Percentiles rank a stretch among this genome's conserved stretches.
Evolutionary conservation across 1,140 invertebrate species (phyloP).

Genomic region (Macrostomum lignano): DNA sequence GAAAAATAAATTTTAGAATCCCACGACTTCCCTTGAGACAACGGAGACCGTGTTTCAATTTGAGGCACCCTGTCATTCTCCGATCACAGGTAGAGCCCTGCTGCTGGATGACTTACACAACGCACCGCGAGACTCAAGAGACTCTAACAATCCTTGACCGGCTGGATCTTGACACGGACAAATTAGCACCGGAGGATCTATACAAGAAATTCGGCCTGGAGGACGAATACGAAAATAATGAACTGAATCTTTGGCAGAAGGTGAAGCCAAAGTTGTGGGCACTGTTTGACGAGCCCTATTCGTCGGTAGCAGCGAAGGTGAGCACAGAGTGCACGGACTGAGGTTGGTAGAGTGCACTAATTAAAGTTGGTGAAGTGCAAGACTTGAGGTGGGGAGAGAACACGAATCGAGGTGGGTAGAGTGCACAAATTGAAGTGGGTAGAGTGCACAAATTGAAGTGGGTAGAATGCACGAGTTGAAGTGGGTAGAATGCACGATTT

Average conservation of each 20-base stretch:
- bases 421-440: no score
- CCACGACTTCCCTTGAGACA: no score
- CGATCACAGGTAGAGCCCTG: slow-evolving; percentile 66
- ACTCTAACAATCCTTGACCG: slow-evolving; percentile 82
- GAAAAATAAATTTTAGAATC: no score
- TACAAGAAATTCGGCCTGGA: slow-evolving; percentile 62
- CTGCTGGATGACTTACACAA: slow-evolving; percentile 77
- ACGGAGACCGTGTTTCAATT: no score
- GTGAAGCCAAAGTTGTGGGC: slow-evolving; percentile 55
- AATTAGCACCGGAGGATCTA: slow-evolving; percentile 55
- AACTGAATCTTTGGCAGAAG: slow-evolving; percentile 45
- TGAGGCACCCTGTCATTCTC: no score
- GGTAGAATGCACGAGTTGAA: no score
- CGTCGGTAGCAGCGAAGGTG: slow-evolving; percentile 52
- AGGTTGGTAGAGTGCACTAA: slow-evolving; percentile 4
- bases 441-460: no score
- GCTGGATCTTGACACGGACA: slow-evolving; percentile 58
- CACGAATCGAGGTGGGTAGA: background rate
- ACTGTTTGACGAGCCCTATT: slow-evolving; percentile 63
- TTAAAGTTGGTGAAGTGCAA: background rate
- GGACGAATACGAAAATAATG: slow-evolving; percentile 44
- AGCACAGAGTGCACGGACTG: slow-evolving; percentile 12
- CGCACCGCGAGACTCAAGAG: slow-evolving; percentile 79
- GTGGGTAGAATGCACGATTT: no score
- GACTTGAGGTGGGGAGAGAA: background rate